Evolutionary conservation across 1,140 invertebrate species (phyloP).

Genomic region (Drosophila setifemur): DNA sequence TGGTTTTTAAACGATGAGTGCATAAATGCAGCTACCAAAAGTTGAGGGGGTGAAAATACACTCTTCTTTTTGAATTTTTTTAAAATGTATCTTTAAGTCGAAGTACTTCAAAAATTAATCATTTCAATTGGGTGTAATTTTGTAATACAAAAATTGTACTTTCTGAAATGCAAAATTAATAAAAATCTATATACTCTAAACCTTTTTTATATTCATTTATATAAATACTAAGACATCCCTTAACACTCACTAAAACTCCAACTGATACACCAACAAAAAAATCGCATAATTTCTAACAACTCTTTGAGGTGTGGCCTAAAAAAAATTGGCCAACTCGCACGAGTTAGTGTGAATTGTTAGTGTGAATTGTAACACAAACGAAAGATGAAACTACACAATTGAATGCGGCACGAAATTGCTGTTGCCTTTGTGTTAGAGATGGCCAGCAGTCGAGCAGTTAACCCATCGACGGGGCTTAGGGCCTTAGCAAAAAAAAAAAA

Average conservation of each 20-base stretch:
- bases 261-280: too few relatives aligned
- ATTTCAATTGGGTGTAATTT: too few relatives aligned
- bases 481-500: constrained; percentile 16
- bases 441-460: constrained; percentile 49
- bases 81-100: not conserved
- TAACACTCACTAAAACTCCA: too few relatives aligned
- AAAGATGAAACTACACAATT: constrained; percentile 68
- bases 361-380: constrained; percentile 55
- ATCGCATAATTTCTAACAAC: constrained; percentile 42
- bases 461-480: constrained; percentile 16
- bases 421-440: too few relatives aligned
- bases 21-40: constrained; percentile 4
- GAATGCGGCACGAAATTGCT: constrained; percentile 46
- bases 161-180: too few relatives aligned
- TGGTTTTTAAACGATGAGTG: constrained; percentile 18
- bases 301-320: constrained; percentile 61
- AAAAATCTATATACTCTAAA: too few relatives aligned
- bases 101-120: too few relatives aligned
- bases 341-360: constrained; percentile 1
- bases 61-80: not conserved
- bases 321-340: constrained; percentile 7
- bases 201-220: too few relatives aligned
- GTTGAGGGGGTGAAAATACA: not conserved
- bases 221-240: too few relatives aligned
- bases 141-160: too few relatives aligned